Evolutionary conservation across 1,140 invertebrate species (phyloP).

Genomic region (Amyelois transitella): DNA sequence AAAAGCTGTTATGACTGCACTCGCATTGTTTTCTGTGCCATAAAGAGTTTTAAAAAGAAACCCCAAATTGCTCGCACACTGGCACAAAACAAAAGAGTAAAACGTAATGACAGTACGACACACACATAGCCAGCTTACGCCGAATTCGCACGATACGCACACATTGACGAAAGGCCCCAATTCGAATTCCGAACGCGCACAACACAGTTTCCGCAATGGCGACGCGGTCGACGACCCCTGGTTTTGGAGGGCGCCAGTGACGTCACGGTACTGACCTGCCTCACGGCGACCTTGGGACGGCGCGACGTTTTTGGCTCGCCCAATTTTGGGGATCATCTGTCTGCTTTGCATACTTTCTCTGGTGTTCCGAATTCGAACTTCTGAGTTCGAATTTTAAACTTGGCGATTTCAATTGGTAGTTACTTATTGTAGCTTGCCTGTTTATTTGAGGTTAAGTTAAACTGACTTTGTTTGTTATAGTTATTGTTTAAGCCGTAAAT

Average conservation of each 20-base stretch:
- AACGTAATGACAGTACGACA: constrained; percentile 2
- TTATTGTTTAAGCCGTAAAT: too few species aligned
- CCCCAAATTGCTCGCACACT: constrained; percentile 27
- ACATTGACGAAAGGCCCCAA: constrained; percentile 49
- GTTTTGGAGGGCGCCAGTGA: constrained; percentile 69
- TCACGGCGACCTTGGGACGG: constrained; percentile 46
- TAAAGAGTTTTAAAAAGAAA: constrained; percentile 14
- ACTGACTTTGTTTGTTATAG: too few species aligned
- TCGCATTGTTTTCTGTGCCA: constrained; percentile 1
- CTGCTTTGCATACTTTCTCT: background rate
- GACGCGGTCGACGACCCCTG: constrained; percentile 55
- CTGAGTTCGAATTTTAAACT: too few species aligned
- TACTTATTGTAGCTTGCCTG: too few species aligned
- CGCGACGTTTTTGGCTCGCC: constrained; percentile 1
- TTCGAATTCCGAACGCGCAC: constrained; percentile 69
- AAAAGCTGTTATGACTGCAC: background rate
- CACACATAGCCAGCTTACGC: background rate
- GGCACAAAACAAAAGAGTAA: constrained; percentile 12
- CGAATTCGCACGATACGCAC: constrained; percentile 30
- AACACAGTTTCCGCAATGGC: constrained; percentile 66
- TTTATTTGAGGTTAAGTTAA: too few species aligned
- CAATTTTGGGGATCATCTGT: constrained; percentile 9
- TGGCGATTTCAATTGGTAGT: too few species aligned
- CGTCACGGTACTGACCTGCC: constrained; percentile 65
- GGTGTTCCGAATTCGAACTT: background rate